Percentiles rank a stretch among this genome's conserved stretches.
phyloP scores from a whole-genome alignment of 1,140 invertebrate species.

The Trinorchestia longiramus region DNA sequence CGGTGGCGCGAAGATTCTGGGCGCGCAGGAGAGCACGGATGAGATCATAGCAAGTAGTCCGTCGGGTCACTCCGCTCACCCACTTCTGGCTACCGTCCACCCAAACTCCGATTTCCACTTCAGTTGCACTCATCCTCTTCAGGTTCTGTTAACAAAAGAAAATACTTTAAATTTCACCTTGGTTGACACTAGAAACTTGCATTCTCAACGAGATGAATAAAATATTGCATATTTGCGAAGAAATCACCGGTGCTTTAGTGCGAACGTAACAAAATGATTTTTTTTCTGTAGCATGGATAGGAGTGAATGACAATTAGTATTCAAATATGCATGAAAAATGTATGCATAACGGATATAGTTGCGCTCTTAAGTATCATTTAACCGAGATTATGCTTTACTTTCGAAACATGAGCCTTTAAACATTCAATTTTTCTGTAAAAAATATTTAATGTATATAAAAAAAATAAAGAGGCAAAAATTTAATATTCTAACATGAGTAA shows the following conservation, averaged over 20 bases:
- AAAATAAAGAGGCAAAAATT: too few species aligned
- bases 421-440: not conserved
- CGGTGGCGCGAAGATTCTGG: conserved; percentile 68
- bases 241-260: too few species aligned
- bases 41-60: conserved; percentile 83
- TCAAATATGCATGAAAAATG: not conserved
- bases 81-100: conserved; percentile 81
- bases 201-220: too few species aligned
- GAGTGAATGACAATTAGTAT: too few species aligned
- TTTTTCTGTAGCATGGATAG: too few species aligned
- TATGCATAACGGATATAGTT: not conserved
- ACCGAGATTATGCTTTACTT: not conserved
- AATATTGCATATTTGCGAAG: too few species aligned
- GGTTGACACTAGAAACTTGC: not conserved
- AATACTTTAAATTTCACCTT: not conserved
- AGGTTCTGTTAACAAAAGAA: not conserved
- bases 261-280: too few species aligned
- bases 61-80: conserved; percentile 81
- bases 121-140: conserved; percentile 59
- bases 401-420: not conserved
- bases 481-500: too few species aligned
- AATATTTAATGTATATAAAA: too few species aligned
- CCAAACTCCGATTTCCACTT: conserved; percentile 81
- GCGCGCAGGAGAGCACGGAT: conserved; percentile 77
- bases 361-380: not conserved